phyloP scores from a whole-genome alignment of 35 echinoderm and acorn worm species.

The Ptychodera flava region DNA sequence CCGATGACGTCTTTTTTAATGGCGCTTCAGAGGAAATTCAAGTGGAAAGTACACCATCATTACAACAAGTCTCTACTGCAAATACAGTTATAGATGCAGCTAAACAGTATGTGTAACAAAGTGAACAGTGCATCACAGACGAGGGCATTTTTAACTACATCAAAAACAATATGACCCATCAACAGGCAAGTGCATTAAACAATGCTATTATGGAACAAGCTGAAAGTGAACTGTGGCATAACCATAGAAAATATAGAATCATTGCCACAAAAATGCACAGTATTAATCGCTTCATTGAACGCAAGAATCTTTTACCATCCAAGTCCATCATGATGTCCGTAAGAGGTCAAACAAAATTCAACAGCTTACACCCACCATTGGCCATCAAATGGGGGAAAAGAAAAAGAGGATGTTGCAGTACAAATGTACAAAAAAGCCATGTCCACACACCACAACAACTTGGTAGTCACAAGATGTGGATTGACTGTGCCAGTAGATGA shows the following conservation, averaged over 20 bases:
- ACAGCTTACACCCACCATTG: neutral
- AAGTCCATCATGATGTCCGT: neutral
- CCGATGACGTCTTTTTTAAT: too few relatives aligned
- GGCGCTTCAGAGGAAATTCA: neutral
- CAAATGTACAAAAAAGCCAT: neutral
- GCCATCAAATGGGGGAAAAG: constrained; percentile 22
- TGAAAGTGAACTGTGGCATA: neutral
- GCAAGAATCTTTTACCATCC: neutral
- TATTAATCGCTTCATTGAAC: neutral
- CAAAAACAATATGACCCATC: neutral
- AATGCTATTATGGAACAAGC: neutral
- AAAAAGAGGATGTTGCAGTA: constrained; percentile 11
- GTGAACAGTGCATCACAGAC: neutral
- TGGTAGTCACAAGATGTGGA: neutral
- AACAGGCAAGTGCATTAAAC: neutral
- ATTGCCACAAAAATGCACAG: neutral
- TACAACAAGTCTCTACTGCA: neutral
- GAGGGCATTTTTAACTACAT: neutral
- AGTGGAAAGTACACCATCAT: neutral
- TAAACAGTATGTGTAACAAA: neutral
- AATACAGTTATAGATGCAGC: neutral
- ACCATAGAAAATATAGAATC: neutral
- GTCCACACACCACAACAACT: neutral
- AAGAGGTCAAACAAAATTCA: neutral
- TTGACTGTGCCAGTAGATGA: neutral